A percentile compares a stretch with the other conserved stretches of the same genome.
phyloP scores from a whole-genome alignment of 2,888 invertebrate genomes.

The Lasioglossum morio region DNA sequence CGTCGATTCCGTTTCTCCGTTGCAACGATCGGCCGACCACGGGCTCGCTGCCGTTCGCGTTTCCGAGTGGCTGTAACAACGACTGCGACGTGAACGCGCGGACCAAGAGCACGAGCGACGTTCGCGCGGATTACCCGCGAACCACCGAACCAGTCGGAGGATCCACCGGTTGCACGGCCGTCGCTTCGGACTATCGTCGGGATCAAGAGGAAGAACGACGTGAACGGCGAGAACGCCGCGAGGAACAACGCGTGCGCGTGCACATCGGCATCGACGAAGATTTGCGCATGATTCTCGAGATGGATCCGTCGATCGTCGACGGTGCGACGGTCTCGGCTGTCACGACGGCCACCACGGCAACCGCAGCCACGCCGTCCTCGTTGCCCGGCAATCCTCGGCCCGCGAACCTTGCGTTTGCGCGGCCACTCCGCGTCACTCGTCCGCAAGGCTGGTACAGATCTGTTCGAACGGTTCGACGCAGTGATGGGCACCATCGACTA shows the following conservation, averaged over 20 bases:
- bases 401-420: constrained; percentile 63
- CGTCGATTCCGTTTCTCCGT: constrained; percentile 10
- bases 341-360: neutral
- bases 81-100: neutral
- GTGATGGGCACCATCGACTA: no score
- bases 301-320: constrained; percentile 88
- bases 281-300: constrained; percentile 87
- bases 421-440: constrained; percentile 77
- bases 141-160: neutral
- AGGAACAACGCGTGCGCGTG: constrained; percentile 83
- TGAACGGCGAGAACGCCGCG: neutral
- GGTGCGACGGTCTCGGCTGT: constrained; percentile 58
- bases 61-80: neutral
- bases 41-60: constrained; percentile 21
- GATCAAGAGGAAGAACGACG: neutral
- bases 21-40: constrained; percentile 24
- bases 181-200: neutral
- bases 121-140: neutral
- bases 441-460: constrained; percentile 83
- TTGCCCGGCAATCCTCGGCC: constrained; percentile 45
- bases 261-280: constrained; percentile 87
- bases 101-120: neutral
- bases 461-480: constrained; percentile 35
- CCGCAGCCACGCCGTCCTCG: constrained; percentile 39
- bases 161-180: neutral